These are phyloP conservation scores for Trypoxylus dichotomus DNA, from an alignment of 1,140 invertebrate genomes.

Conservation along the genomic window DNA sequence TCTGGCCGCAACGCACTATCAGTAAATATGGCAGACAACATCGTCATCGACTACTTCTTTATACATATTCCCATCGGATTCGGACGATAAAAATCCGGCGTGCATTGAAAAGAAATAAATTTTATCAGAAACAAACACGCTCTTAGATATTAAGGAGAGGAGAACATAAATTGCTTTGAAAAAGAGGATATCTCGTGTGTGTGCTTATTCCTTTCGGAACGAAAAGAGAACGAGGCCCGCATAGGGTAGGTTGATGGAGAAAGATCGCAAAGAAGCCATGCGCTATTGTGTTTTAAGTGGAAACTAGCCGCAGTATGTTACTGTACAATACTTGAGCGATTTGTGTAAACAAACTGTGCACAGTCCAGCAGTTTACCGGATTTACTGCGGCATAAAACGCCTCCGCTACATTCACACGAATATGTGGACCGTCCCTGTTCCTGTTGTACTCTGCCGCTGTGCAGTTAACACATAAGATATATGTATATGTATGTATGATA, in stretches of 20 bases:
- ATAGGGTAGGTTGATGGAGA: neutral
- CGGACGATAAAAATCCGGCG: conserved; percentile 26
- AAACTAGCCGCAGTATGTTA: conserved; percentile 33
- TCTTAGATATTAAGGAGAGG: conserved; percentile 26
- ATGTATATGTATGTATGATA: neutral
- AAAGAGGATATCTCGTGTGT: neutral
- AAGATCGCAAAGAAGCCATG: neutral
- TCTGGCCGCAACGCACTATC: conserved; percentile 16
- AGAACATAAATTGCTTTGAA: conserved; percentile 16
- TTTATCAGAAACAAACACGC: conserved; percentile 30
- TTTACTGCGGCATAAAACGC: conserved; percentile 38
- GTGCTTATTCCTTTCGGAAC: too few relatives aligned
- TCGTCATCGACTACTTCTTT: conserved; percentile 18
- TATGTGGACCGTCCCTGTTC: neutral
- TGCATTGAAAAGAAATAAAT: conserved; percentile 29
- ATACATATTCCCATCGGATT: conserved; percentile 24
- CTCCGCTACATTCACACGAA: conserved; percentile 28
- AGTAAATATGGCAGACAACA: conserved; percentile 17
- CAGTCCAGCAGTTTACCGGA: conserved; percentile 35
- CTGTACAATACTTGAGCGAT: conserved; percentile 34
- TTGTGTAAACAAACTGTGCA: conserved; percentile 38
- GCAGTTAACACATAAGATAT: neutral
- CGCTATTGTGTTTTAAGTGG: conserved; percentile 34
- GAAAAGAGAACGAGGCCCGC: neutral
- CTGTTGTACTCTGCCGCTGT: neutral